Evolutionary conservation across 2,888 invertebrate species (phyloP), one percentile per base, ranked within the genome.

Genomic region (Metallyticus violacea): DNA sequence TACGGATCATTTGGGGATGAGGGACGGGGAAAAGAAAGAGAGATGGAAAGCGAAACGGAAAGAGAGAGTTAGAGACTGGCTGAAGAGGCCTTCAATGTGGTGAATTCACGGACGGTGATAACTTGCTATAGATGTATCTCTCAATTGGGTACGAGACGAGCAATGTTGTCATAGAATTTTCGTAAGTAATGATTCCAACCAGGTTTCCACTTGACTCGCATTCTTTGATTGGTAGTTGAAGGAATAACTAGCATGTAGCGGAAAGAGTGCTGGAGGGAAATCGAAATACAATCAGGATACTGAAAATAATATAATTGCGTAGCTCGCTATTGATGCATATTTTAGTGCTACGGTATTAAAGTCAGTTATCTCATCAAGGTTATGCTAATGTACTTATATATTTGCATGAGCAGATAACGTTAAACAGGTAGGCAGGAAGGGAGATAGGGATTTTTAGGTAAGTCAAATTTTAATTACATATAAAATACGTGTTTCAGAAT

Each of bases 131-230:
- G 40, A 83, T 83, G 26, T 40, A 40, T 62, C 81, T 26, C n/a
- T 62, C 81, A 81, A 81, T 83, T 83, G 83, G 40, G 22, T 15
- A 62, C 40, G 40, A 62, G 40, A 62, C 77, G 28, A 83, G 77
- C 83, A 77, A 83, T 77, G 40, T 62, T 62, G 77, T n/a, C 77
- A 83, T 83, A 77, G 83, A 83, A 82, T 40, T 81, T 77, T 83
- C 40, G 83, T 83, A 77, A 83, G 83, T 82, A 76, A 82, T 76
- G 76, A 40, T 82, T 62, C 76, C 40, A 62, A 15, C 40, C 40
- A 62, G 15, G 15, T 15, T 62, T 62, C 40, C 40, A 77, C 77
- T 77, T 77, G 22, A 29, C n/a, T n/a, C n/a, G 81, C n/a, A 81
- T 30, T 81, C n/a, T 29, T 40, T 81, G 81, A 81, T 81, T 81